Evolutionary conservation across 2,888 invertebrate species (phyloP).

Genomic region (Torymus tubicola): DNA sequence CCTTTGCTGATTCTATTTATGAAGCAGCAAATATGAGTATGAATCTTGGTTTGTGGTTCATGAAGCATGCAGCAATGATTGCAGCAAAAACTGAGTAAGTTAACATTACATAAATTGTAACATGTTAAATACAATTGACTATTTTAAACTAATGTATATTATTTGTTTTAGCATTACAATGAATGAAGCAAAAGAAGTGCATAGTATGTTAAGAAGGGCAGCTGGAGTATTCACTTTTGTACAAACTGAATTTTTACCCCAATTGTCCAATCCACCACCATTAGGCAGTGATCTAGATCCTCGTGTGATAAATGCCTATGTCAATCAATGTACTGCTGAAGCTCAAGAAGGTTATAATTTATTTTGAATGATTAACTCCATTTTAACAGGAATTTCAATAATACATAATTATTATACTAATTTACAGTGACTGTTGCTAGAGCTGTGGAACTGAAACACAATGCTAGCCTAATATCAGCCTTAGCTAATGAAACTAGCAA

Average conservation of each 20-base stretch:
- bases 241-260: constrained; percentile 76
- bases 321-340: constrained; percentile 81
- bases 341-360: constrained; percentile 79
- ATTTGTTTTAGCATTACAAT: constrained; percentile 74
- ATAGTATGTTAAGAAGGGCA: constrained; percentile 79
- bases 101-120: background rate
- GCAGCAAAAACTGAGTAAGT: constrained; percentile 76
- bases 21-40: constrained; percentile 80
- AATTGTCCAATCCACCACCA: constrained; percentile 70
- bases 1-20: constrained; percentile 78
- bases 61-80: constrained; percentile 81
- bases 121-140: background rate
- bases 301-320: constrained; percentile 79
- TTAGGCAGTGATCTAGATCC: constrained; percentile 79
- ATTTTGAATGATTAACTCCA: background rate
- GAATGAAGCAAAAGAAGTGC: constrained; percentile 82
- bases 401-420: constrained; percentile 33
- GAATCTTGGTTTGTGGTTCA: constrained; percentile 81
- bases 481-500: constrained; percentile 81
- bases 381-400: constrained; percentile 16
- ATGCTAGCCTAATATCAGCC: constrained; percentile 79
- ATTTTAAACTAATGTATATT: too few species aligned
- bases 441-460: constrained; percentile 82
- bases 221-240: constrained; percentile 81
- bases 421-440: constrained; percentile 79